Evolutionary conservation across 2,888 invertebrate species (phyloP).

Genomic region (Oligia strigilis): DNA sequence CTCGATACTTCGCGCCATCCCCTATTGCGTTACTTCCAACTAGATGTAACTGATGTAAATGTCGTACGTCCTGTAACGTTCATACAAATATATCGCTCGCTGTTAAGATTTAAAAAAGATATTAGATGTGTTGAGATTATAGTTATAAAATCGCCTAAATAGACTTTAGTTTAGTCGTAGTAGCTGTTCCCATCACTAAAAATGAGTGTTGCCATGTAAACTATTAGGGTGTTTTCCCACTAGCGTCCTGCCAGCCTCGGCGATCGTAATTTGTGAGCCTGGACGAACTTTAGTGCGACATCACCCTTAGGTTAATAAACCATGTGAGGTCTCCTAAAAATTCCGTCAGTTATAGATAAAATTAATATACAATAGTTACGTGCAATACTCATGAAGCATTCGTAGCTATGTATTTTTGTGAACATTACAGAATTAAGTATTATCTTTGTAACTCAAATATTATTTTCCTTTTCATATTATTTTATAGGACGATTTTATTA

Average conservation of each 20-base stretch:
- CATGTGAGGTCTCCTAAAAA: conserved; percentile 30
- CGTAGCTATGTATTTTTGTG: conserved; percentile 64
- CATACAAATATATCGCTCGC: conserved; percentile 60
- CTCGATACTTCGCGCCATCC: conserved; percentile 84
- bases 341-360: conserved; percentile 39
- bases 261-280: background rate
- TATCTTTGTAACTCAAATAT: conserved; percentile 70
- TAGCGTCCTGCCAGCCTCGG: background rate
- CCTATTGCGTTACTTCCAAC: conserved; percentile 83
- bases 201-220: conserved; percentile 48
- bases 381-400: conserved; percentile 45
- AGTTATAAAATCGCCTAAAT: conserved; percentile 45
- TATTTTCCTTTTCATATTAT: conserved; percentile 65
- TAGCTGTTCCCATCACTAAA: conserved; percentile 46
- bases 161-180: conserved; percentile 40
- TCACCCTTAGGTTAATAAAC: conserved; percentile 19
- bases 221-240: conserved; percentile 9
- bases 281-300: conserved; percentile 14
- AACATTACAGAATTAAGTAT: conserved; percentile 68
- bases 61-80: conserved; percentile 65
- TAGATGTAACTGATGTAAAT: conserved; percentile 63
- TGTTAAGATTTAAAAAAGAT: conserved; percentile 3
- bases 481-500: conserved; percentile 66
- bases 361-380: conserved; percentile 29
- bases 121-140: conserved; percentile 28